Conservation (phyloP, 2,797 vertebrate genomes). For the Oryzias dopingdopingensis region DNA sequence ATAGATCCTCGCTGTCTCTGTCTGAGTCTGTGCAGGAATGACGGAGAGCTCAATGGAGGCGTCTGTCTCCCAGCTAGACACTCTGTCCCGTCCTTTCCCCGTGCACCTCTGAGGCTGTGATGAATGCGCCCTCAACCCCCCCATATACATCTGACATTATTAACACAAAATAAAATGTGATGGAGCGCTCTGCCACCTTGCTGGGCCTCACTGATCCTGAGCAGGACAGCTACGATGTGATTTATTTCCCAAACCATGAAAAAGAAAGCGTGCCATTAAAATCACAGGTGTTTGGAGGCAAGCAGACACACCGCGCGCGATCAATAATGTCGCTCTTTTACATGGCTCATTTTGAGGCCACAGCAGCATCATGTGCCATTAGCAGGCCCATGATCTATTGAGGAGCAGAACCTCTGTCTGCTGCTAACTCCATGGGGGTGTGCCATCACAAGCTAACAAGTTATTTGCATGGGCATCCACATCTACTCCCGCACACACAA, state of each 20-base stretch:
- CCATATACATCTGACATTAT: constrained; percentile 72
- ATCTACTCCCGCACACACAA: constrained; percentile 24
- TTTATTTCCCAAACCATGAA: constrained; percentile 75
- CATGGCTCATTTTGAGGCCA: constrained; percentile 71
- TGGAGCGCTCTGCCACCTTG: constrained; percentile 63
- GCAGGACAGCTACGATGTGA: constrained; percentile 52
- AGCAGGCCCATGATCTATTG: constrained; percentile 71
- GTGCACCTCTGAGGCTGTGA: constrained; percentile 60
- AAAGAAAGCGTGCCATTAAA: constrained; percentile 78
- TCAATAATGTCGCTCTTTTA: constrained; percentile 80
- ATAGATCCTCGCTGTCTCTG: constrained; percentile 68
- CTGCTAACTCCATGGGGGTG: constrained; percentile 40
- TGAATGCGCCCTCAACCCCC: constrained; percentile 61
- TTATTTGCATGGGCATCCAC: constrained; percentile 34
- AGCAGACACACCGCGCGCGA: constrained; percentile 59
- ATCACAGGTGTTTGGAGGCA: constrained; percentile 76
- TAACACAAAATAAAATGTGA: constrained; percentile 80
- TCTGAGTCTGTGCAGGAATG: constrained; percentile 70
- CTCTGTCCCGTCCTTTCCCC: constrained; percentile 55
- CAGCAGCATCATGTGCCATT: constrained; percentile 73
- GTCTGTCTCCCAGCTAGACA: constrained; percentile 68
- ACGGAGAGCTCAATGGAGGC: constrained; percentile 74
- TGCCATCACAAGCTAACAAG: constrained; percentile 52
- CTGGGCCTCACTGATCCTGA: constrained; percentile 33
- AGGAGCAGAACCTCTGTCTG: constrained; percentile 51